Base-by-base conservation (phyloP, 2,888 invertebrate species). In the Arrhopalites spinosus region DNA sequence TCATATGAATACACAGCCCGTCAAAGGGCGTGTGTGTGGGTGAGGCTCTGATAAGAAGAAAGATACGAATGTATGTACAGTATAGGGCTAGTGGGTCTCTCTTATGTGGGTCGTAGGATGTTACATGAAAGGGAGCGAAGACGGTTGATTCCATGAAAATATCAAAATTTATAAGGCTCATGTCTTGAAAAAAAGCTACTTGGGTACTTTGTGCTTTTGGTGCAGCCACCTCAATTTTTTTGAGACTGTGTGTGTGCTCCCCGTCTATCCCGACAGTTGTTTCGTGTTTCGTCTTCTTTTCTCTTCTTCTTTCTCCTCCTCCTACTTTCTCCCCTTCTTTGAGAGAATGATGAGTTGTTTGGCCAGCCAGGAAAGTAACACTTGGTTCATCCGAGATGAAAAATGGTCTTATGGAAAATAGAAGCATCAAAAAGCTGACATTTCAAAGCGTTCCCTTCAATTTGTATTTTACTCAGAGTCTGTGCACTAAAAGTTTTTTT, bases 321-420 rank as follows among this genome's bases (percentile, higher is more conserved):
- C 56, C 50, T 15, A 8, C 50, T 50, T 50, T 15, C 15, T 50
- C 15, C 50, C 23, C 20, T 20, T 11, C 29, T 50, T 68, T 43
- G 61, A 29, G 64, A 73, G 50, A 43, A 59, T 70, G 70, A 59
- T 56, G 70, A 59, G 70, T 70, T 70, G 36, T 70, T 70, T 70
- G 36, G 59, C 20, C 30, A 59, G 70, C 36, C n/a, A n/a, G n/a
- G n/a, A 70, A 59, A 27, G 56, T 59, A 59, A 56, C 69, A 69
- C 69, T 50, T 68, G 23, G 36, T 50, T 15, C 50, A n/a, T 15
- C 67, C 25, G 20, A 53, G 47, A 72, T 71, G 76, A 72, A 72
- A 76, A 72, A 76, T 72, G 72, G 59, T 72, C 68, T 71, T 72
- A 72, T 66, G 75, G 75, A 75, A 75, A 75, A 70, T 71, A 75